Conservation (phyloP, 1,140 invertebrate species). For the Arion vulgaris region DNA sequence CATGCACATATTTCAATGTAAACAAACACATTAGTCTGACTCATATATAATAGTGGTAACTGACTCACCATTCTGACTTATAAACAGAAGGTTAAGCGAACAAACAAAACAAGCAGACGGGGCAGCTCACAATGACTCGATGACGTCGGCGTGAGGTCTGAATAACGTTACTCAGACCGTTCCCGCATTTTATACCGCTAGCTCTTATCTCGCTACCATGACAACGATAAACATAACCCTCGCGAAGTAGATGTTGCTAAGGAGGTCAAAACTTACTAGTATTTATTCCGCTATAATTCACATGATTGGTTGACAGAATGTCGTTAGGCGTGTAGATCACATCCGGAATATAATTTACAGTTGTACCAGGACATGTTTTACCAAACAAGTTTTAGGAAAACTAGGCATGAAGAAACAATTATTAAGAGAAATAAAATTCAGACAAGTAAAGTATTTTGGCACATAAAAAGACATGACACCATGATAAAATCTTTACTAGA, state of each 20-base stretch:
- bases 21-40: not conserved
- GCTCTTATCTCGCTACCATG: not conserved
- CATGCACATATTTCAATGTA: too few relatives aligned
- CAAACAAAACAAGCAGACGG: not conserved
- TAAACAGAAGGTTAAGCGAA: not conserved
- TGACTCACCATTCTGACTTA: not conserved
- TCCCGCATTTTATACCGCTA: not conserved
- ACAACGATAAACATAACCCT: slow-evolving; percentile 10
- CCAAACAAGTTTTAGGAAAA: too few relatives aligned
- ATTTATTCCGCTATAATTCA: too few relatives aligned
- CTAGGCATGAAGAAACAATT: too few relatives aligned
- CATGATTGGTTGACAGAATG: too few relatives aligned
- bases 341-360: too few relatives aligned
- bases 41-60: not conserved
- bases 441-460: too few relatives aligned
- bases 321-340: too few relatives aligned
- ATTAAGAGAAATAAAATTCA: too few relatives aligned
- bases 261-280: not conserved
- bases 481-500: too few relatives aligned
- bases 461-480: too few relatives aligned
- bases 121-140: slow-evolving; percentile 16
- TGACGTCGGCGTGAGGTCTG: slow-evolving; percentile 13
- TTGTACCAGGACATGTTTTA: too few relatives aligned
- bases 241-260: not conserved
- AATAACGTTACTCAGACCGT: not conserved